Evolutionary conservation across 2,888 invertebrate genomes (phyloP).

Genomic region (Phaonia tiefii): DNA sequence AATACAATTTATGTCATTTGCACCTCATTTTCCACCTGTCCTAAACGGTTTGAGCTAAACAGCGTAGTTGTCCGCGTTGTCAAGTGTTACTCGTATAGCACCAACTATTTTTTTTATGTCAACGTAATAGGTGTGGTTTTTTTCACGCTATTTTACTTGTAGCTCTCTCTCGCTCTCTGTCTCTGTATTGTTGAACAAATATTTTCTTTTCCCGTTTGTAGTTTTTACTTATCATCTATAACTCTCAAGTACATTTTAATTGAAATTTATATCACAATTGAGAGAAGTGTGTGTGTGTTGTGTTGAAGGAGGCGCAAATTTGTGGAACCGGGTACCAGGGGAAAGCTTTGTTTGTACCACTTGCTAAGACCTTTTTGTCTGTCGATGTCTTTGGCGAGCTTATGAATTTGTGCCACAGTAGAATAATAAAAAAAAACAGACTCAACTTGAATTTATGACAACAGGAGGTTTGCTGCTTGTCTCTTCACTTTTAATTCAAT

Average conservation of each 20-base stretch:
- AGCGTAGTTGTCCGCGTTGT: too few relatives aligned
- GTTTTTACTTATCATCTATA: slow-evolving; percentile 32
- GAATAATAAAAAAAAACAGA: not conserved
- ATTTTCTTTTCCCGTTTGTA: slow-evolving; percentile 17
- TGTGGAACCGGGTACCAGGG: not conserved
- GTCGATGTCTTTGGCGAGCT: not conserved
- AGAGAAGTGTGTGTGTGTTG: too few relatives aligned
- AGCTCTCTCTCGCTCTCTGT: not conserved
- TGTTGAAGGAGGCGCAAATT: not conserved
- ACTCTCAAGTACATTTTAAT: slow-evolving; percentile 53
- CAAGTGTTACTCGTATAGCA: too few relatives aligned
- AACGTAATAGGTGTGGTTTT: slow-evolving; percentile 42
- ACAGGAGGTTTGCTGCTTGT: slow-evolving; percentile 28
- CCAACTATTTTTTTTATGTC: slow-evolving; percentile 9
- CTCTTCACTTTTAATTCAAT: slow-evolving; percentile 46
- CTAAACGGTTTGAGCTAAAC: not conserved
- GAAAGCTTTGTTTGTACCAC: slow-evolving; percentile 22
- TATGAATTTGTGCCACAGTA: slow-evolving; percentile 10
- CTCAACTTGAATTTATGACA: slow-evolving; percentile 20
- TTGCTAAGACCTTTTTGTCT: slow-evolving; percentile 34
- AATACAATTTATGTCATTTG: slow-evolving; percentile 6
- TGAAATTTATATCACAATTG: slow-evolving; percentile 44
- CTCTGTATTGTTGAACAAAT: not conserved
- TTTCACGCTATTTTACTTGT: not conserved
- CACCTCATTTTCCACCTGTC: slow-evolving; percentile 20